Percentiles rank a stretch among this genome's conserved stretches.
Conservation (phyloP, 2,797 vertebrate genomes). For the Liparis tanakae region DNA sequence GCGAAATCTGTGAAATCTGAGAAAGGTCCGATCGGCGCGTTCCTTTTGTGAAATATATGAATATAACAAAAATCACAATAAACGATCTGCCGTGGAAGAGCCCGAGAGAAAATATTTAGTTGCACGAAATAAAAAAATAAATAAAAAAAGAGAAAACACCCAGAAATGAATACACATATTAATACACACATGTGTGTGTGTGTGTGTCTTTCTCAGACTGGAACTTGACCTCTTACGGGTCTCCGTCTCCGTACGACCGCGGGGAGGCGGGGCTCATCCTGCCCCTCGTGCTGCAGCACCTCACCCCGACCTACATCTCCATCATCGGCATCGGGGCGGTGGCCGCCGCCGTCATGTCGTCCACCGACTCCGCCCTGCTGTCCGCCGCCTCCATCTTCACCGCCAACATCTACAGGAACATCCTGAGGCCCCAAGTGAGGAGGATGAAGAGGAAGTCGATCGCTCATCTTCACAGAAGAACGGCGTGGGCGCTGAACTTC, state of each 20-base stretch:
- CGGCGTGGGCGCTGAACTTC: not conserved
- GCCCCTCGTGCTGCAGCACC: conserved; percentile 60
- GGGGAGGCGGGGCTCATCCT: conserved; percentile 56
- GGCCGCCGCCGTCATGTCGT: conserved; percentile 69
- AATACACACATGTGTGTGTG: not conserved
- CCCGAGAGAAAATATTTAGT: not conserved
- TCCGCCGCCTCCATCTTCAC: conserved; percentile 72
- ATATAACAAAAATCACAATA: not conserved
- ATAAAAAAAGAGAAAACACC: not conserved
- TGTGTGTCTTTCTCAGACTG: conserved; percentile 51
- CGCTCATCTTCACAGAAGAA: not conserved
- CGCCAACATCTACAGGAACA: conserved; percentile 67
- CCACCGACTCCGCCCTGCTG: conserved; percentile 72
- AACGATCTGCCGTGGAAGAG: not conserved
- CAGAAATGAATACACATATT: not conserved
- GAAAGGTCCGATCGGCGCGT: too few species aligned
- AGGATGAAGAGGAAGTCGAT: too few species aligned
- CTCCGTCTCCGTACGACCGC: conserved; percentile 52
- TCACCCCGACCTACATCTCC: conserved; percentile 63
- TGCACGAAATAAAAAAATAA: too few species aligned
- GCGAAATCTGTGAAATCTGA: too few species aligned
- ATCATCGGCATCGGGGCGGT: conserved; percentile 64
- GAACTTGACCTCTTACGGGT: conserved; percentile 66
- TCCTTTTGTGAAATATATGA: too few species aligned
- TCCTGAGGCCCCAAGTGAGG: conserved; percentile 58